Conservation (phyloP, 2,797 vertebrate genomes). For the Lycodopsis pacificus region DNA sequence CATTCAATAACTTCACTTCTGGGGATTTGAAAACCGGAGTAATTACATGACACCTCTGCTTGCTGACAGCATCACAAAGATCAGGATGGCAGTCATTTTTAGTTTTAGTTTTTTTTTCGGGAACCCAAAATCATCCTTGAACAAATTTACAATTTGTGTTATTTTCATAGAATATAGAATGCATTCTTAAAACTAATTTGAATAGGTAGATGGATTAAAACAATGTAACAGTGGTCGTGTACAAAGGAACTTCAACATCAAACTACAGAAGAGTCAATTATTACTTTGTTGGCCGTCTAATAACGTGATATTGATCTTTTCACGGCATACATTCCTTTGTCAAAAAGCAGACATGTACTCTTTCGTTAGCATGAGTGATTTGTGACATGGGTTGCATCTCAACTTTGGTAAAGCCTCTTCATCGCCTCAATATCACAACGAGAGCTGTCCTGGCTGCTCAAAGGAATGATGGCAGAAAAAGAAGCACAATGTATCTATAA, state of each 20-base stretch:
- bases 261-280: neutral
- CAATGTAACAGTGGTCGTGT: neutral
- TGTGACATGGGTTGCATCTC: neutral
- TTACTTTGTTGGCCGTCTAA: neutral
- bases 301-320: neutral
- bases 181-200: no score
- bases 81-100: neutral
- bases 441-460: neutral
- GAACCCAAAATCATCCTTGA: neutral
- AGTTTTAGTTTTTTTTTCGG: neutral
- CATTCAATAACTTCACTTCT: neutral
- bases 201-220: neutral
- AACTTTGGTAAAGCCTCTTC: neutral
- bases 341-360: neutral
- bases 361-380: neutral
- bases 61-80: neutral
- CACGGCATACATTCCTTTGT: neutral
- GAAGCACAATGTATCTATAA: neutral
- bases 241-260: neutral
- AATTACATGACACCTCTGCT: constrained; percentile 13
- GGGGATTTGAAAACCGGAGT: neutral
- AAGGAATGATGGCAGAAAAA: neutral
- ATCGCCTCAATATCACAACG: neutral
- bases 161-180: neutral
- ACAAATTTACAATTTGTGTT: neutral